A percentile compares a stretch with the other conserved stretches of the same genome.
Conservation (phyloP, 1,140 invertebrate species). For the Pissodes strobi region DNA sequence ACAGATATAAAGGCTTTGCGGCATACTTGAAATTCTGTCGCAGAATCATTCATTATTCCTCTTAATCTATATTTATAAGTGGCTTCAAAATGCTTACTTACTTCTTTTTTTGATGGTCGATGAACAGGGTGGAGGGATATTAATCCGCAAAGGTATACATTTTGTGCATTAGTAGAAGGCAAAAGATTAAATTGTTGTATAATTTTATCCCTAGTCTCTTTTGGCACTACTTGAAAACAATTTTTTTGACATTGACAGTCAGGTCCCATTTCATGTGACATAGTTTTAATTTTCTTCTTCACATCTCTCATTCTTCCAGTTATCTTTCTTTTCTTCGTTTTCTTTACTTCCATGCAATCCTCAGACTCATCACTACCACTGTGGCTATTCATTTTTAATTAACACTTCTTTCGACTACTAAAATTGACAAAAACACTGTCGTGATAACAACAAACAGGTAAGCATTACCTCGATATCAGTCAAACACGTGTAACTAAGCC, state of each 20-base stretch:
- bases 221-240: neutral
- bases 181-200: neutral
- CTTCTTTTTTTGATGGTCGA: neutral
- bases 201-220: neutral
- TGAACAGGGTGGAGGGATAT: no score
- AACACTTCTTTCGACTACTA: no score
- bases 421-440: no score
- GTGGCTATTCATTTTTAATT: no score
- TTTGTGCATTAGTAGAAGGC: constrained; percentile 3
- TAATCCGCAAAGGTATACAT: constrained; percentile 5
- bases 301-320: neutral
- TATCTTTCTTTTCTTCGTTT: constrained; percentile 1
- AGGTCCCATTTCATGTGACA: neutral
- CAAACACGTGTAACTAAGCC: no score
- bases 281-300: neutral
- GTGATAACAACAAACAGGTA: no score
- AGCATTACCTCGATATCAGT: no score
- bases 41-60: neutral
- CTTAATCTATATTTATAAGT: constrained; percentile 11
- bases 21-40: neutral
- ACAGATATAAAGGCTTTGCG: neutral
- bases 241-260: neutral
- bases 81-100: neutral
- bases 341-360: no score
- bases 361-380: no score